Evolutionary conservation across 2,113 vertebrate species (phyloP).

Genomic region (Cyprinus carpio): DNA sequence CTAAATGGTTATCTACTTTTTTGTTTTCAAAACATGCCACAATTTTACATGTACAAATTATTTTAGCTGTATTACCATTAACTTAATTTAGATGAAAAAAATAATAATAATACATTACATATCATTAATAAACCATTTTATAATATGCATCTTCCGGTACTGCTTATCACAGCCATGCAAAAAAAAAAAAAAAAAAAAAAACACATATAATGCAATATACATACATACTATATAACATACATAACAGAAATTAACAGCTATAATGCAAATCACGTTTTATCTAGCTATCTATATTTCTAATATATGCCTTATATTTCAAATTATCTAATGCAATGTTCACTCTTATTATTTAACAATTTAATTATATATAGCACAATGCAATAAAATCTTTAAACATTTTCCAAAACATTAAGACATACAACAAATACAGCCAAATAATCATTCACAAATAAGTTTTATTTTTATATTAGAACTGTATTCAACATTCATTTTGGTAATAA

Average conservation of each 20-base stretch:
- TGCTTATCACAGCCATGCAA: not conserved
- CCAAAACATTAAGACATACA: not conserved
- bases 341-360: too few relatives aligned
- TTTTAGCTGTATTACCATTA: not conserved
- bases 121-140: too few relatives aligned
- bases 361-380: not conserved
- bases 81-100: not conserved
- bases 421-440: slow-evolving; percentile 35
- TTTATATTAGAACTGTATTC: slow-evolving; percentile 77
- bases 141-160: not conserved
- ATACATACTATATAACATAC: too few relatives aligned
- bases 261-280: not conserved
- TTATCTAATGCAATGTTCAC: too few relatives aligned
- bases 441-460: slow-evolving; percentile 81
- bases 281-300: not conserved
- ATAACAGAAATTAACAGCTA: not conserved
- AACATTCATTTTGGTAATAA: slow-evolving; percentile 77
- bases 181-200: too few relatives aligned
- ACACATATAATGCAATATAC: too few relatives aligned
- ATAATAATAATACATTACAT: too few relatives aligned
- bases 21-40: not conserved
- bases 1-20: not conserved
- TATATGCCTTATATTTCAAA: too few relatives aligned
- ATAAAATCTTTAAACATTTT: not conserved
- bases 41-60: too few relatives aligned